Conservation (phyloP, 2,113 vertebrate genomes). For the Nothobranchius kuhntae region DNA sequence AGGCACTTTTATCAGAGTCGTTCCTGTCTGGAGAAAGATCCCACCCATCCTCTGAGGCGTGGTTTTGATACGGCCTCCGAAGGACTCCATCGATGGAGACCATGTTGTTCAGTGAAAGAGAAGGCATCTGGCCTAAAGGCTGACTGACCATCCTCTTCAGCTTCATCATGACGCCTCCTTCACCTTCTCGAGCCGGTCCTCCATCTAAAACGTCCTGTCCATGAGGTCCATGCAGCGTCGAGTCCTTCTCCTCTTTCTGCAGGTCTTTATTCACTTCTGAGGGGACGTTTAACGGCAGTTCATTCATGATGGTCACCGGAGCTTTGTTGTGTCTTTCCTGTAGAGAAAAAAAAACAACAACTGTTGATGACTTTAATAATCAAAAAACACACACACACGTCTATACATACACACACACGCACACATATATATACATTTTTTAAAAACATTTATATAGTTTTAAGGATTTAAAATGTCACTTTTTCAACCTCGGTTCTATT, state of each 20-base stretch:
- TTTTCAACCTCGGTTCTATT: too few species aligned
- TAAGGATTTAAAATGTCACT: too few species aligned
- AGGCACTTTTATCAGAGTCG: conserved; percentile 75
- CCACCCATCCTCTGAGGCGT: background rate
- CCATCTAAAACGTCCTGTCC: conserved; percentile 13
- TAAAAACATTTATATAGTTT: too few species aligned
- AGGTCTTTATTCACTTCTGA: background rate
- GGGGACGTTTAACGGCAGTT: conserved; percentile 11
- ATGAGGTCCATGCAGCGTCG: background rate
- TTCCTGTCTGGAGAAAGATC: conserved; percentile 41
- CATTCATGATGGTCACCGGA: conserved; percentile 10
- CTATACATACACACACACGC: too few species aligned
- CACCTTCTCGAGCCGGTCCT: background rate
- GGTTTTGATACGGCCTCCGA: conserved; percentile 31
- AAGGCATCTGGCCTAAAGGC: conserved; percentile 32
- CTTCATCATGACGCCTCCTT: conserved; percentile 23
- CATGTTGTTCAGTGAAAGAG: conserved; percentile 46
- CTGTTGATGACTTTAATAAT: too few species aligned
- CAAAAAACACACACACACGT: too few species aligned
- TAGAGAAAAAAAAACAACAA: conserved; percentile 1
- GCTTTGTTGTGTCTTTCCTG: conserved; percentile 59
- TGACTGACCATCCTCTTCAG: conserved; percentile 49
- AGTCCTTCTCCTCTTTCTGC: conserved; percentile 2
- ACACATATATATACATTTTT: too few species aligned
- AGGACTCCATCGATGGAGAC: conserved; percentile 51